phyloP scores from a whole-genome alignment of 2,797 vertebrate genomes.

The Oreortyx pictus region DNA sequence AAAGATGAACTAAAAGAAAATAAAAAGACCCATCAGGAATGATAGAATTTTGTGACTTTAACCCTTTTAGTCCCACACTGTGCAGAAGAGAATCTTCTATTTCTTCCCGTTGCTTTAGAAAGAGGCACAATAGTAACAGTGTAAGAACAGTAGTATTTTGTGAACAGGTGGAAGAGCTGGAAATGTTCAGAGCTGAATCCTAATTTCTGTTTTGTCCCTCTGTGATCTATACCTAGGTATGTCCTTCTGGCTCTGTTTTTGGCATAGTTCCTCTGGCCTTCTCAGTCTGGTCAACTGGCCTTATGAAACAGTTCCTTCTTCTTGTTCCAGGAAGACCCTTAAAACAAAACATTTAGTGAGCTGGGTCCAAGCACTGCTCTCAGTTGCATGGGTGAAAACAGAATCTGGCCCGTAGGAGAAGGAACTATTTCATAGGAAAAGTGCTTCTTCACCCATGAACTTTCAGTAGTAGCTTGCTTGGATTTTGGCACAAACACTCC shows the following conservation, averaged over 20 bases:
- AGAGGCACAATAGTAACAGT: neutral
- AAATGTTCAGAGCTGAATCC: neutral
- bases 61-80: neutral
- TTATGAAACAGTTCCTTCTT: neutral
- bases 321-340: neutral
- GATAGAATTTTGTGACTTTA: neutral
- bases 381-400: neutral
- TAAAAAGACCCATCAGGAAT: slow-evolving; percentile 12
- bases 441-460: neutral
- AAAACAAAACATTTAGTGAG: slow-evolving; percentile 18
- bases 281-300: neutral
- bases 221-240: neutral
- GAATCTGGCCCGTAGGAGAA: neutral
- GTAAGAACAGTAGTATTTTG: neutral
- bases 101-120: neutral
- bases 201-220: neutral
- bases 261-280: neutral
- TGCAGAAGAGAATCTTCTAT: neutral
- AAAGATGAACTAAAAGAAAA: slow-evolving; percentile 26
- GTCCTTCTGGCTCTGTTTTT: neutral
- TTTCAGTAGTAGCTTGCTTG: neutral
- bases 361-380: neutral
- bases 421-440: neutral
- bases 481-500: neutral
- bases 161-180: neutral